Conservation (phyloP, 2,113 vertebrate species). For the Alaudala cheleensis region DNA sequence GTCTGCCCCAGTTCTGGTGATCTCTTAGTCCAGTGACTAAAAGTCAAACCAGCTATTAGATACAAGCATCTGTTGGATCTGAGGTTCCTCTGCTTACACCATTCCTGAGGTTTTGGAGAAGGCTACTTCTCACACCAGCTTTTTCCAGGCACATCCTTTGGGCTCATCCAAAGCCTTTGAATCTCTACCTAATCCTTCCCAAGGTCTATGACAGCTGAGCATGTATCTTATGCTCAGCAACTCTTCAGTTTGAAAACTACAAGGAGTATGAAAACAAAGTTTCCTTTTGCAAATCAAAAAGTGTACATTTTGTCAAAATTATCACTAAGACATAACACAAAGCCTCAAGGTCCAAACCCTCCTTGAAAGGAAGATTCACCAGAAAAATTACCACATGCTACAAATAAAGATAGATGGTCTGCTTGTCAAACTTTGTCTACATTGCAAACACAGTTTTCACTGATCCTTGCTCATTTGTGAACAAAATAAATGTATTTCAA, state of each 20-base stretch:
- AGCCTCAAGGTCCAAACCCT: neutral
- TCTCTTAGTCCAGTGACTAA: neutral
- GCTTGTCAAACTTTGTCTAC: neutral
- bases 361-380: neutral
- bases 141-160: neutral
- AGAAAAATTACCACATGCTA: neutral
- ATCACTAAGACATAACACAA: neutral
- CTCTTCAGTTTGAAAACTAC: neutral
- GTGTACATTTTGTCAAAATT: neutral
- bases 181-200: neutral
- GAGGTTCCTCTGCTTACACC: neutral
- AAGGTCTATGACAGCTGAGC: neutral
- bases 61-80: neutral
- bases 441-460: neutral
- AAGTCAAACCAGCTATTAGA: neutral
- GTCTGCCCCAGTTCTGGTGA: neutral
- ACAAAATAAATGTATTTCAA: neutral
- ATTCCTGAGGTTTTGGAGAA: neutral
- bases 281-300: neutral
- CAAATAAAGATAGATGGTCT: neutral
- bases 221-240: rapidly evolving
- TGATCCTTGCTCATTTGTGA: neutral
- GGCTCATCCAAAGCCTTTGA: neutral
- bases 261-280: neutral
- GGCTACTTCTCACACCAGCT: neutral